These are phyloP conservation scores for Notarius quadriscutis DNA, from an alignment of 2,113 vertebrate genomes.

Conservation along the genomic window DNA sequence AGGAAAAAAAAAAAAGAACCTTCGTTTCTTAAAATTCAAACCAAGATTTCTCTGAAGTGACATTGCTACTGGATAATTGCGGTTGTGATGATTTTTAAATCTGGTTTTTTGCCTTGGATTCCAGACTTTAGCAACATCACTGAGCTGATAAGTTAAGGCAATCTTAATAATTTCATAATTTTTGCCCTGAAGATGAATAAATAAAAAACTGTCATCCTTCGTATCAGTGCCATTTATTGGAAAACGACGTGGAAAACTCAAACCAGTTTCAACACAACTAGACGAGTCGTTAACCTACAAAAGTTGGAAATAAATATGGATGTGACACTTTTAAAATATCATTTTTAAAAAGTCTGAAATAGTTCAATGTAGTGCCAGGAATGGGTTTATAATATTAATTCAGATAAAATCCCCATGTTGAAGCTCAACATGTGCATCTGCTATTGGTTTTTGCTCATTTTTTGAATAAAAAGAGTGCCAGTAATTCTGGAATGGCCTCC, in stretches of 20 bases:
- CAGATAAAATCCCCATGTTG: background rate
- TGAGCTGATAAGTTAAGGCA: too few relatives aligned
- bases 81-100: too few relatives aligned
- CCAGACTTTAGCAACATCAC: too few relatives aligned
- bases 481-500: background rate
- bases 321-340: background rate
- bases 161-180: too few relatives aligned
- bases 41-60: too few relatives aligned
- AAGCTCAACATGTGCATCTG: background rate
- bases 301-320: background rate
- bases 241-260: background rate
- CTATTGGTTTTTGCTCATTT: background rate
- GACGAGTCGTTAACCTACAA: background rate
- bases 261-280: background rate
- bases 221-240: too few relatives aligned
- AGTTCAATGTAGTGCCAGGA: background rate
- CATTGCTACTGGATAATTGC: too few relatives aligned
- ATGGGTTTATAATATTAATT: background rate
- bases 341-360: background rate
- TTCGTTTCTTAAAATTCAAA: too few relatives aligned
- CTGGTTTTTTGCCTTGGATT: too few relatives aligned
- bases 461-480: background rate
- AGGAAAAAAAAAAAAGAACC: too few relatives aligned
- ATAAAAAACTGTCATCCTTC: too few relatives aligned
- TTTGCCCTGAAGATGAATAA: too few relatives aligned